Base-by-base conservation (phyloP, 2,797 vertebrate species). In the Nasua narica region DNA sequence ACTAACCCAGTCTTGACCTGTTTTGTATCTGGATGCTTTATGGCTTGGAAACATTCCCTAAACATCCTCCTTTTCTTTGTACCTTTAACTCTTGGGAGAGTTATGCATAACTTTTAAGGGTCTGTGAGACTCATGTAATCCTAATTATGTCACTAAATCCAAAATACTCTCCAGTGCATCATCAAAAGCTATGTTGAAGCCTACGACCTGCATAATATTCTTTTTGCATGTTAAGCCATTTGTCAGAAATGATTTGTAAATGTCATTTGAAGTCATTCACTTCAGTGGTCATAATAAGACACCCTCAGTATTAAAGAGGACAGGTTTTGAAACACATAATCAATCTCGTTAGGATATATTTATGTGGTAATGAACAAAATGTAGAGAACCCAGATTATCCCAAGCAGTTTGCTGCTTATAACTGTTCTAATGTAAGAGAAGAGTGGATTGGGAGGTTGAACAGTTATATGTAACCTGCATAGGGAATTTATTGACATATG, bases 171-270 rank as follows among this genome's bases (percentile, higher is more conserved):
- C 48, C 62, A 94, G 60, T 58, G 6, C 12, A 86, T 40, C 67
- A 93, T 82, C 67, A 92, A 48, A 85, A 85, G 58, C 29, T 94
- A 32, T 86, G 86, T 37, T 56, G 46, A 89, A 95, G n/a, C 27
- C 29, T 85, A 52, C 69, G 13, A 89, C 27, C n/a, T 86, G 8
- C 4, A 23, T 56, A 69, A 37, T 76, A 77, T 40, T 48, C 58
- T 93, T 91, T 91, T 88, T 62, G 27, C 88, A 46, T 85, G 25
- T 91, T n/a, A 88, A 78, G 21, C 23, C 52, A 88, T 54, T 91
- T 93, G 21, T 91, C 48, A 91, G 83, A 93, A 62, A 79, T 67
- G 56, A 91, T 81, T 88, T 67, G n/a, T 96, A 82, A 94, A 70
- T 92, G 23, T 54, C 50, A 76, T 77, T 85, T 89, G 25, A 91